A percentile compares a stretch with the other conserved stretches of the same genome.
These are phyloP conservation scores for Hirtodrosophila alboralis DNA, from an alignment of 2,888 invertebrate genomes.

Conservation along the genomic window DNA sequence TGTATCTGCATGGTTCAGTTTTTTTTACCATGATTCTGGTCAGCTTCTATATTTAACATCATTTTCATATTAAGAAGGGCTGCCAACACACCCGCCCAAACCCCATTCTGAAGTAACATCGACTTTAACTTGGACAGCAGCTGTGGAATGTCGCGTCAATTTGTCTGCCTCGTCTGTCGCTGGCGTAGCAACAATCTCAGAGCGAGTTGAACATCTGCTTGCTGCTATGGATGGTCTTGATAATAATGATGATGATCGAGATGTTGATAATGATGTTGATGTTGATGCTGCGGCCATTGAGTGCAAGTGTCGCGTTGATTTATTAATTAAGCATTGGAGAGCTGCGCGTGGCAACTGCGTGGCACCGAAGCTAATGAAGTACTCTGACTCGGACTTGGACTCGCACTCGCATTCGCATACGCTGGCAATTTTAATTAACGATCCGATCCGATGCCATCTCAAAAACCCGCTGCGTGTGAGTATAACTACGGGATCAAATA, in stretches of 20 bases:
- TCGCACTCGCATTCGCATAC: conserved; percentile 6
- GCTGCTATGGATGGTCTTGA: conserved; percentile 20
- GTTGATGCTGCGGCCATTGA: conserved; percentile 64
- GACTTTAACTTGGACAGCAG: conserved; percentile 24
- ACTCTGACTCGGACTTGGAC: conserved; percentile 43
- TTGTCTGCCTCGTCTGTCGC: conserved; percentile 71
- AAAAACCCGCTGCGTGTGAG: conserved; percentile 18
- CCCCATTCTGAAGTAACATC: conserved; percentile 8
- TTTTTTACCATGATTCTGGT: conserved; percentile 15
- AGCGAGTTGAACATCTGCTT: conserved; percentile 46
- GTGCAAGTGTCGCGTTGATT: conserved; percentile 83
- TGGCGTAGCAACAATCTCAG: conserved; percentile 68
- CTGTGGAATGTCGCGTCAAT: conserved; percentile 80
- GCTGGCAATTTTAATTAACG: conserved; percentile 78
- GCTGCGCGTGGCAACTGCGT: conserved; percentile 70
- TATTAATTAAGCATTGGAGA: conserved; percentile 82
- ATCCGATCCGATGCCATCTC: conserved; percentile 51
- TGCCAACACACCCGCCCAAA: conserved; percentile 4
- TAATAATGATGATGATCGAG: conserved; percentile 18
- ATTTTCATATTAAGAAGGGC: background rate
- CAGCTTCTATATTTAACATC: conserved; percentile 50
- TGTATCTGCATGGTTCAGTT: conserved; percentile 9
- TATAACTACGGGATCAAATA: conserved; percentile 29
- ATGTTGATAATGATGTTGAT: conserved; percentile 17
- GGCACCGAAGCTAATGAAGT: conserved; percentile 71